Percentiles rank a stretch among this genome's conserved stretches.
Conservation (phyloP, 1,140 invertebrate genomes). For the Coptotermes formosanus region DNA sequence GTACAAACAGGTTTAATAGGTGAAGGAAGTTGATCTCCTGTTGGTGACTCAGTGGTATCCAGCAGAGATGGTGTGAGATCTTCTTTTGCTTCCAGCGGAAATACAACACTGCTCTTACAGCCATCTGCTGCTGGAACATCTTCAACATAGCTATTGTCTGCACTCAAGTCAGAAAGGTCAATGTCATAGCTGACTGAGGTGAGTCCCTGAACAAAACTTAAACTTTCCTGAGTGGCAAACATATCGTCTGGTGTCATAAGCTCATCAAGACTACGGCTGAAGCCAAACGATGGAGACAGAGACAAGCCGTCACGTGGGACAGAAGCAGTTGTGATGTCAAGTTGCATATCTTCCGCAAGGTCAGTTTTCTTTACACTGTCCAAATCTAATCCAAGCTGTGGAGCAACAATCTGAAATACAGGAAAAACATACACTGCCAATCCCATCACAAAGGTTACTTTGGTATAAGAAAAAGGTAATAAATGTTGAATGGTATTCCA, state of each 20-base stretch:
- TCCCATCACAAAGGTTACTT: too few relatives aligned
- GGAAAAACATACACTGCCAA: too few relatives aligned
- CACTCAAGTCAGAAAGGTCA: conserved; percentile 66
- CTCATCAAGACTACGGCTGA: conserved; percentile 54
- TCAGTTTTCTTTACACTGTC: neutral
- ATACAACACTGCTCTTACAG: conserved; percentile 36
- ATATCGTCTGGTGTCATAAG: conserved; percentile 58
- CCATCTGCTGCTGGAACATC: conserved; percentile 35
- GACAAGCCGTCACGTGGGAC: conserved; percentile 49
- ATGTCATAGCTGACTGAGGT: conserved; percentile 73
- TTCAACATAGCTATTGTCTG: conserved; percentile 56
- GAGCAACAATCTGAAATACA: conserved; percentile 28
- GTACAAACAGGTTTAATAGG: conserved; percentile 56
- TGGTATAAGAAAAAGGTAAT: too few relatives aligned
- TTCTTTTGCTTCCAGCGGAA: conserved; percentile 44
- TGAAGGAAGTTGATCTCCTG: conserved; percentile 56
- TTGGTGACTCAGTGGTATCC: conserved; percentile 37
- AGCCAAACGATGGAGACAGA: conserved; percentile 53
- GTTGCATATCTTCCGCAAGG: neutral
- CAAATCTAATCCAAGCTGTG: conserved; percentile 19
- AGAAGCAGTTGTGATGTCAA: neutral
- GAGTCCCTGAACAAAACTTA: conserved; percentile 46
- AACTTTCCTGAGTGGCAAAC: conserved; percentile 39
- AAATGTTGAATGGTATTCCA: too few relatives aligned
- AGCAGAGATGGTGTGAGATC: conserved; percentile 46